Conservation (phyloP, 2,113 vertebrate genomes). For the Ammodytes dubius region DNA sequence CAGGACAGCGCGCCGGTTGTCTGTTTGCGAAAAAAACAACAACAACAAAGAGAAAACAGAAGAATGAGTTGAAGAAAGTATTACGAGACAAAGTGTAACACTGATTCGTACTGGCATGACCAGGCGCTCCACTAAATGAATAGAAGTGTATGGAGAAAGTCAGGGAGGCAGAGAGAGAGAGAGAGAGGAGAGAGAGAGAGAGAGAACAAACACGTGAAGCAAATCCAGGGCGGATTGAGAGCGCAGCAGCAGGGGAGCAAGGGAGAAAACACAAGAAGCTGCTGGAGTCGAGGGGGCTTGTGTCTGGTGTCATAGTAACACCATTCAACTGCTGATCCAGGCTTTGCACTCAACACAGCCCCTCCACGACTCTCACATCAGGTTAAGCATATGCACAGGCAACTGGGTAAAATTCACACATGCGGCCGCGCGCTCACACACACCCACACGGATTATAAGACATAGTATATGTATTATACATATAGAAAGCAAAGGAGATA, state of each 20-base stretch:
- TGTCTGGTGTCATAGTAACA: slow-evolving; percentile 86
- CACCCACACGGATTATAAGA: slow-evolving; percentile 22
- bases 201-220: slow-evolving; percentile 81
- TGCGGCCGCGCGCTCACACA: slow-evolving; percentile 56
- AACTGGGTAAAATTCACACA: slow-evolving; percentile 69
- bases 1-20: slow-evolving; percentile 92
- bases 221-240: slow-evolving; percentile 78
- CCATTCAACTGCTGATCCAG: slow-evolving; percentile 77
- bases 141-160: slow-evolving; percentile 46
- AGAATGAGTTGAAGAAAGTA: slow-evolving; percentile 47
- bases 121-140: slow-evolving; percentile 59
- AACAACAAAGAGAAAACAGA: background rate
- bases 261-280: slow-evolving; percentile 81
- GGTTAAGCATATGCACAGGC: slow-evolving; percentile 81
- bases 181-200: slow-evolving; percentile 27
- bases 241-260: slow-evolving; percentile 67
- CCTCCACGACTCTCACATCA: slow-evolving; percentile 85
- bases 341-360: slow-evolving; percentile 86
- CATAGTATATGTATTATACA: background rate
- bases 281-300: slow-evolving; percentile 77
- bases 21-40: slow-evolving; percentile 74
- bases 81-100: slow-evolving; percentile 45
- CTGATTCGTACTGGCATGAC: slow-evolving; percentile 50
- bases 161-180: slow-evolving; percentile 23
- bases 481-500: background rate